Conservation (phyloP, 1,140 invertebrate species). For the Cydia strobilella region DNA sequence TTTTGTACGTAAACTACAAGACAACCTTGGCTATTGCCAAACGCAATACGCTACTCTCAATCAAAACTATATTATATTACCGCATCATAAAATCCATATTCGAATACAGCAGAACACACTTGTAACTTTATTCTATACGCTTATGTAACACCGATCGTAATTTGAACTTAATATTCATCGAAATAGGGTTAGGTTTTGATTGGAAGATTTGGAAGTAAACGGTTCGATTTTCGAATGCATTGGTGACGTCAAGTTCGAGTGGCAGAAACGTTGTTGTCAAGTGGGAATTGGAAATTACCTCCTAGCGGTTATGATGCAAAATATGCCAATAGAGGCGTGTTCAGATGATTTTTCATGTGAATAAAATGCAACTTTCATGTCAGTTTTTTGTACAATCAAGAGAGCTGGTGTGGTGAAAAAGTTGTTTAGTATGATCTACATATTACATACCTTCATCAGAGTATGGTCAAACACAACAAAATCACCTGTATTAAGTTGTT, state of each 20-base stretch:
- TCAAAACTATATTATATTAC: constrained; percentile 42
- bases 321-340: no score
- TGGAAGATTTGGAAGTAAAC: constrained; percentile 23
- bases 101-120: constrained; percentile 33
- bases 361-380: no score
- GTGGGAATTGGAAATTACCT: constrained; percentile 54
- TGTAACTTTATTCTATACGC: constrained; percentile 51
- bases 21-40: constrained; percentile 44
- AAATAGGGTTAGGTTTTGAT: constrained; percentile 41
- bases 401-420: no score
- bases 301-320: constrained; percentile 36
- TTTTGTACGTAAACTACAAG: constrained; percentile 53
- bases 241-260: constrained; percentile 63
- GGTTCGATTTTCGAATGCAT: constrained; percentile 60
- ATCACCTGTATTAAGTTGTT: no score
- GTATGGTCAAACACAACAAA: no score
- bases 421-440: no score
- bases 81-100: constrained; percentile 40
- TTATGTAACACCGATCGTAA: constrained; percentile 37
- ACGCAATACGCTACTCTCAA: constrained; percentile 39
- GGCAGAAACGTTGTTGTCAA: constrained; percentile 64
- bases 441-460: no score
- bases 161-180: constrained; percentile 38
- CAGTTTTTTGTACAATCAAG: no score
- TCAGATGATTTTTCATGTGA: no score